A percentile compares a stretch with the other conserved stretches of the same genome.
These are phyloP conservation scores for Noctua pronuba DNA, from an alignment of 2,888 invertebrate genomes.

Conservation along the genomic window DNA sequence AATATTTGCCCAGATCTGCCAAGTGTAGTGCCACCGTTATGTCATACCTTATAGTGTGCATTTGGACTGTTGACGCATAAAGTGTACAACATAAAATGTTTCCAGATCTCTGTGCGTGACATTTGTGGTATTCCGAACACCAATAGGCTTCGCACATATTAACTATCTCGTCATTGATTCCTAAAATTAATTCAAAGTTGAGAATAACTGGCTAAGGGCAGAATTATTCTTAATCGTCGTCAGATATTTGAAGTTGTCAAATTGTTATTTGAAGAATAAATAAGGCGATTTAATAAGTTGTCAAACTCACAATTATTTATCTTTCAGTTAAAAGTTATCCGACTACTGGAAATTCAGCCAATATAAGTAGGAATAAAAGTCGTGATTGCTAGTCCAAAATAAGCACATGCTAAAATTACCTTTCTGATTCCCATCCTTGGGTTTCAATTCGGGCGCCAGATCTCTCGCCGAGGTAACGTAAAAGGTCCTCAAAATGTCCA, in stretches of 20 bases:
- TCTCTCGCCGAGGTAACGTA: constrained; percentile 93
- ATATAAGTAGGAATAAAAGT: background rate
- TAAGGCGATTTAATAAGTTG: background rate
- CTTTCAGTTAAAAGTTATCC: background rate
- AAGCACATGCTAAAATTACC: constrained; percentile 62
- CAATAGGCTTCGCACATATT: constrained; percentile 93
- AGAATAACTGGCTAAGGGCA: background rate
- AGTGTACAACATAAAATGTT: constrained; percentile 93
- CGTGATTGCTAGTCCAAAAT: background rate
- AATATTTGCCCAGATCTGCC: too few species aligned
- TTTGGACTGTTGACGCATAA: constrained; percentile 93
- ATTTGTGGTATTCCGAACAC: constrained; percentile 96
- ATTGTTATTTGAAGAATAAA: background rate
- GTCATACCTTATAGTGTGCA: constrained; percentile 93
- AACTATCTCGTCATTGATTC: constrained; percentile 59
- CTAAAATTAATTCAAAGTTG: constrained; percentile 19
- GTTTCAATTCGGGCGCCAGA: constrained; percentile 79
- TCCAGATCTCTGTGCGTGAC: constrained; percentile 93
- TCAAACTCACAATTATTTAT: background rate
- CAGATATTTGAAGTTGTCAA: background rate
- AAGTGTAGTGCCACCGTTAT: too few species aligned
- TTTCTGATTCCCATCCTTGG: constrained; percentile 69
- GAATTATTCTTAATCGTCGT: background rate
- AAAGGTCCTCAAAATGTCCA: constrained; percentile 94
- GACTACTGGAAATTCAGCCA: background rate